Evolutionary conservation across 2,113 vertebrate genomes (phyloP).

Genomic region (Hemicordylus capensis): DNA sequence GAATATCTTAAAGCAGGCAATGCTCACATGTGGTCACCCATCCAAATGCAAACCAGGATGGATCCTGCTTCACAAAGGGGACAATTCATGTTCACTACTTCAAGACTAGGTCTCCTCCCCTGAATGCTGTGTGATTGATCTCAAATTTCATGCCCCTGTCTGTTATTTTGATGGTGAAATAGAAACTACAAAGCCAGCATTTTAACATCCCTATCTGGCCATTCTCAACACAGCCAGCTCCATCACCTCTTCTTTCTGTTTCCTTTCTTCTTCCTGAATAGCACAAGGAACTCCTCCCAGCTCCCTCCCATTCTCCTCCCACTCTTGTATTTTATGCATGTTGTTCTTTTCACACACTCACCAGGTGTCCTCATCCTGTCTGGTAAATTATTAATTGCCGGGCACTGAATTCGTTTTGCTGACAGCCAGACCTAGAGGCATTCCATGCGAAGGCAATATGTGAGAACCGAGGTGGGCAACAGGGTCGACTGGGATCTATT

Average conservation of each 20-base stretch:
- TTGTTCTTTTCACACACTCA: not conserved
- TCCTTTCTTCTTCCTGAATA: constrained; percentile 19
- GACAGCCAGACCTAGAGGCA: constrained; percentile 5
- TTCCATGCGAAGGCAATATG: fast-evolving
- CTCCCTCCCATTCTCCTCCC: constrained; percentile 3
- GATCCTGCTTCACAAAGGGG: too few relatives aligned
- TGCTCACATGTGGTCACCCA: too few relatives aligned
- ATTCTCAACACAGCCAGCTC: constrained; percentile 9
- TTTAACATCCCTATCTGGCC: not conserved
- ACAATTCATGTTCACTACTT: too few relatives aligned
- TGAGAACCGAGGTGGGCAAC: too few relatives aligned
- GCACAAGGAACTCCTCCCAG: constrained; percentile 9
- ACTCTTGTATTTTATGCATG: not conserved
- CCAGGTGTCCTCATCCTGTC: not conserved
- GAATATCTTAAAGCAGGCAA: too few relatives aligned
- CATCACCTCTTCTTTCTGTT: not conserved
- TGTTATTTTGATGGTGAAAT: constrained; percentile 61
- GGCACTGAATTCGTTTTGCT: constrained; percentile 27
- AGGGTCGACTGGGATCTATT: too few relatives aligned
- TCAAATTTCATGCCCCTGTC: constrained; percentile 51
- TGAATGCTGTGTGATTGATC: constrained; percentile 14
- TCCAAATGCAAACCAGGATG: too few relatives aligned
- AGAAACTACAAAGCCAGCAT: constrained; percentile 62
- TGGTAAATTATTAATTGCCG: constrained; percentile 39
- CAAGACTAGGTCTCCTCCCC: too few relatives aligned